phyloP scores from a whole-genome alignment of 2,888 invertebrate genomes.

The Xylota segnis region DNA sequence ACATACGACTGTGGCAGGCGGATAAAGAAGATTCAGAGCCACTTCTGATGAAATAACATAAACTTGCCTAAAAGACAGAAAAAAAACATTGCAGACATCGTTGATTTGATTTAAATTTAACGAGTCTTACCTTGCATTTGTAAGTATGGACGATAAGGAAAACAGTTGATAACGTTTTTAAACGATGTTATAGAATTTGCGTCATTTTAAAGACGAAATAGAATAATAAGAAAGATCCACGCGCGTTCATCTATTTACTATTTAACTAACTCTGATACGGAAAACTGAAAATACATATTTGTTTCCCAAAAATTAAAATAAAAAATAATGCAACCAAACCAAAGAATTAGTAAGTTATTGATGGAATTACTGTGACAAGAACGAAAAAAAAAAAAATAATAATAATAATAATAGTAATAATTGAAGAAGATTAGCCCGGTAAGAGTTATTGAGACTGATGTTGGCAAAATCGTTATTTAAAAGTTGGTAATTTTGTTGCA shows the following conservation, averaged over 20 bases:
- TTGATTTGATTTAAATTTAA: too few relatives aligned
- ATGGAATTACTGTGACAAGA: slow-evolving; percentile 23
- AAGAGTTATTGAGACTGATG: slow-evolving; percentile 17
- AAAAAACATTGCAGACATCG: neutral
- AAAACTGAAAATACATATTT: slow-evolving; percentile 75
- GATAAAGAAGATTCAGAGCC: slow-evolving; percentile 12
- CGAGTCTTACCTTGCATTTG: slow-evolving; percentile 34
- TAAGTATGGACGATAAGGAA: slow-evolving; percentile 21
- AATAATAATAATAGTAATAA: slow-evolving; percentile 23
- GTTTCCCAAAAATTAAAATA: slow-evolving; percentile 68
- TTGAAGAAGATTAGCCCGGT: slow-evolving; percentile 36
- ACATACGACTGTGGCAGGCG: slow-evolving; percentile 16
- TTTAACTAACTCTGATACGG: slow-evolving; percentile 70
- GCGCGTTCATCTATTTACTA: slow-evolving; percentile 67
- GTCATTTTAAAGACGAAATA: slow-evolving; percentile 53
- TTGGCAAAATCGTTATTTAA: neutral
- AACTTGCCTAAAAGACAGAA: slow-evolving; percentile 31
- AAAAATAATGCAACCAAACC: slow-evolving; percentile 58
- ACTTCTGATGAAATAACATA: slow-evolving; percentile 31
- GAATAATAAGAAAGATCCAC: slow-evolving; percentile 64
- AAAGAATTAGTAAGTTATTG: slow-evolving; percentile 40
- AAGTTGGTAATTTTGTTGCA: slow-evolving; percentile 43
- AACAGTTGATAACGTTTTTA: slow-evolving; percentile 46
- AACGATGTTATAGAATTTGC: slow-evolving; percentile 48
- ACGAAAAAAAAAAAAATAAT: slow-evolving; percentile 24